These are phyloP conservation scores for Parasteatoda lunata DNA, from an alignment of 2,888 invertebrate genomes.

Conservation along the genomic window DNA sequence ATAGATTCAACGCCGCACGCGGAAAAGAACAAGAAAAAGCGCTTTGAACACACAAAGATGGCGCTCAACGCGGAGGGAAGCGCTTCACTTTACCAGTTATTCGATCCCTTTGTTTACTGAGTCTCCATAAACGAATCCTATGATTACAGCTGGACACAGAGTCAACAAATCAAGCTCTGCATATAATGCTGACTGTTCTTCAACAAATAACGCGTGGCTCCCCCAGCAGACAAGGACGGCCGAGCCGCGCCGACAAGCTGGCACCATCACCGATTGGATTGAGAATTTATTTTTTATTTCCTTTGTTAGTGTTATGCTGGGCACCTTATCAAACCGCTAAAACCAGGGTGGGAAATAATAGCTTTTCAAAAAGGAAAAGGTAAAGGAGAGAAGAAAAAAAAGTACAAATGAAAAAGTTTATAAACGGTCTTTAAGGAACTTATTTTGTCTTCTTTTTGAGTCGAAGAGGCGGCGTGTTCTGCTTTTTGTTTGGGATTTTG, in stretches of 20 bases:
- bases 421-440: neutral
- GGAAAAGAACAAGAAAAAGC: slow-evolving; percentile 32
- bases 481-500: neutral
- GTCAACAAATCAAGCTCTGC: slow-evolving; percentile 63
- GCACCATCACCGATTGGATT: slow-evolving; percentile 37
- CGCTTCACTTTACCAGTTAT: slow-evolving; percentile 42
- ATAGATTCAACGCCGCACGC: slow-evolving; percentile 38
- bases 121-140: slow-evolving; percentile 63
- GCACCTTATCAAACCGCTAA: slow-evolving; percentile 51
- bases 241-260: slow-evolving; percentile 34
- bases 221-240: neutral
- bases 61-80: slow-evolving; percentile 11
- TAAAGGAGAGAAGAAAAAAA: slow-evolving; percentile 13
- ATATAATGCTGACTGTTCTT: slow-evolving; percentile 63
- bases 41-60: slow-evolving; percentile 6
- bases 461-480: neutral
- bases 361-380: neutral
- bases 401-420: slow-evolving; percentile 10
- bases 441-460: neutral
- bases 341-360: slow-evolving; percentile 32
- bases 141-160: slow-evolving; percentile 67
- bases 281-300: neutral
- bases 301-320: slow-evolving; percentile 43
- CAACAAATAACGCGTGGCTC: slow-evolving; percentile 57
- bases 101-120: slow-evolving; percentile 65